Evolutionary conservation across 2,113 vertebrate species (phyloP).

Genomic region (Dendropsophus ebraccatus): DNA sequence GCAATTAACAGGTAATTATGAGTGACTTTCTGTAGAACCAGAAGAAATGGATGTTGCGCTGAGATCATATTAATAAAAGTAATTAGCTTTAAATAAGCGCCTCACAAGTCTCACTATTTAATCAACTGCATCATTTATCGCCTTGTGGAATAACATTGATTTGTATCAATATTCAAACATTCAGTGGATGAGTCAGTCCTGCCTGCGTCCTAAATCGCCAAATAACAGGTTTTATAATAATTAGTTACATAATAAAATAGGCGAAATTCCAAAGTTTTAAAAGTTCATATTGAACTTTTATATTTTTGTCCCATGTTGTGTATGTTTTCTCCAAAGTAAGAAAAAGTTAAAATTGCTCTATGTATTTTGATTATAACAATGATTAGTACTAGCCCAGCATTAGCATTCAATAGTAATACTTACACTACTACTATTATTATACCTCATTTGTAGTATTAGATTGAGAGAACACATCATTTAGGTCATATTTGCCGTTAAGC

Average conservation of each 20-base stretch:
- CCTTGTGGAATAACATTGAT: constrained; percentile 39
- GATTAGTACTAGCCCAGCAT: neutral
- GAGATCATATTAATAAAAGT: constrained; percentile 61
- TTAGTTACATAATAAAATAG: neutral
- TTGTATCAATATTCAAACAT: constrained; percentile 31
- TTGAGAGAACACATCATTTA: no score
- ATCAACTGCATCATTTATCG: constrained; percentile 62
- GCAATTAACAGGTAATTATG: constrained; percentile 70
- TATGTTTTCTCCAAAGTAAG: neutral
- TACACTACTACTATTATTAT: neutral
- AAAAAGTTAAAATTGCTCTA: neutral
- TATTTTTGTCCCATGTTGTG: neutral
- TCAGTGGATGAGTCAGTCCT: constrained; percentile 30
- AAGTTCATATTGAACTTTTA: neutral
- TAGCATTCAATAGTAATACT: no score
- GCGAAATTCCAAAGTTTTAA: neutral
- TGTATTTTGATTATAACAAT: neutral
- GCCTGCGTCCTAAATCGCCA: constrained; percentile 2
- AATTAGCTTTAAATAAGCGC: constrained; percentile 62
- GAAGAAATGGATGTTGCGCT: constrained; percentile 66
- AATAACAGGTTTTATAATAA: constrained; percentile 28
- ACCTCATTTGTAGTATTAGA: neutral
- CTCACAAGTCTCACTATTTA: constrained; percentile 56
- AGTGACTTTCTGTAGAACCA: constrained; percentile 68
- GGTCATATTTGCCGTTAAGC: no score